phyloP scores from a whole-genome alignment of 2,888 invertebrate genomes.

The Ophion slaviceki region DNA sequence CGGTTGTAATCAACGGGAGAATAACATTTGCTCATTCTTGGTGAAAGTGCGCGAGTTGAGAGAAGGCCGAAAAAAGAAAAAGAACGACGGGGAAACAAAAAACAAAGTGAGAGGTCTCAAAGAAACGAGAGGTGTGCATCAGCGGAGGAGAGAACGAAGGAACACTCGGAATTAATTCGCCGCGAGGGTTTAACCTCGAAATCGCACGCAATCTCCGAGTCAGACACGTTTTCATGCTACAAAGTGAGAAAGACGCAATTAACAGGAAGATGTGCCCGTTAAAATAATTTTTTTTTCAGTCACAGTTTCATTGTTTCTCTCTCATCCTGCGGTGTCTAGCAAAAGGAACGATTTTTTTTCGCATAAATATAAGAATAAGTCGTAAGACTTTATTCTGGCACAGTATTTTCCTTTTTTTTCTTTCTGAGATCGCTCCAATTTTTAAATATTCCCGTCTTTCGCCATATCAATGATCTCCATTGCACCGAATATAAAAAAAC shows the following conservation, averaged over 20 bases:
- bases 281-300: neutral
- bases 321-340: neutral
- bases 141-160: slow-evolving; percentile 18
- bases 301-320: neutral
- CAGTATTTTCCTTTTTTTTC: too few species aligned
- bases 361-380: neutral
- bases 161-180: slow-evolving; percentile 26
- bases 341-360: neutral
- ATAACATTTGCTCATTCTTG: slow-evolving; percentile 1
- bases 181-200: slow-evolving; percentile 24
- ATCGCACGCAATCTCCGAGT: slow-evolving; percentile 8
- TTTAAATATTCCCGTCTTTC: too few species aligned
- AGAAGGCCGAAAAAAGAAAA: neutral
- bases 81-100: slow-evolving; percentile 8
- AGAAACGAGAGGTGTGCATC: slow-evolving; percentile 7
- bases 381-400: too few species aligned
- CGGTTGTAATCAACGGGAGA: neutral
- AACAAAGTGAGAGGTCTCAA: slow-evolving; percentile 30
- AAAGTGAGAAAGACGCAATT: neutral
- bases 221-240: slow-evolving; percentile 20
- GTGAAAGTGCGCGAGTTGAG: slow-evolving; percentile 22
- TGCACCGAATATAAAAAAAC: too few species aligned
- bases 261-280: neutral
- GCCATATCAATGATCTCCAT: too few species aligned
- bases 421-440: too few species aligned